Conservation (phyloP, 2,888 invertebrate genomes). For the Lepidocyrtinus sp. region DNA sequence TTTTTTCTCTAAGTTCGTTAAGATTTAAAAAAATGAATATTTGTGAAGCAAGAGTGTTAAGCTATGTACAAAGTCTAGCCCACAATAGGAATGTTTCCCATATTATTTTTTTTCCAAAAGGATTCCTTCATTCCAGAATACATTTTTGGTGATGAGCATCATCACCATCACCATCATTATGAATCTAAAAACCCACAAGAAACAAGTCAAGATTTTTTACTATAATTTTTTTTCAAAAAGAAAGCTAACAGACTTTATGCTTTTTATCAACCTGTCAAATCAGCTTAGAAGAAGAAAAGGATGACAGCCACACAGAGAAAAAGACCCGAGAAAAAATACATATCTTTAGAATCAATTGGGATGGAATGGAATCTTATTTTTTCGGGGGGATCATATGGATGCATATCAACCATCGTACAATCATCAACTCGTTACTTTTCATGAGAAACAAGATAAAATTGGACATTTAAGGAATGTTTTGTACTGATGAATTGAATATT, state of each 20-base stretch:
- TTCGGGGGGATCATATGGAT: not conserved
- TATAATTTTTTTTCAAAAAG: conserved; percentile 16
- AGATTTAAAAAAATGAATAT: conserved; percentile 4
- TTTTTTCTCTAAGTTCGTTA: not conserved
- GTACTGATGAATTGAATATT: conserved; percentile 44
- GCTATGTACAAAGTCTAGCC: conserved; percentile 57
- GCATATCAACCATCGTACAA: too few relatives aligned
- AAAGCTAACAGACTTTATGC: conserved; percentile 54
- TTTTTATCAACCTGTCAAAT: conserved; percentile 61
- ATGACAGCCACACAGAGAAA: conserved; percentile 58
- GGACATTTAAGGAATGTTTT: conserved; percentile 58
- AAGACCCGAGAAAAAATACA: conserved; percentile 31
- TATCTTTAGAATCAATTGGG: conserved; percentile 17
- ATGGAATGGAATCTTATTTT: not conserved
- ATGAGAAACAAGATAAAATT: conserved; percentile 51
- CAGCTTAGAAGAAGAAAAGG: conserved; percentile 51
- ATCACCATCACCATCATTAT: not conserved
- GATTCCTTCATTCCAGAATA: conserved; percentile 25
- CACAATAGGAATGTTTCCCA: conserved; percentile 56
- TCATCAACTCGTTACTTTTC: conserved; percentile 7
- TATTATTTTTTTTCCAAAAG: conserved; percentile 36
- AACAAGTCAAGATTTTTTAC: conserved; percentile 26
- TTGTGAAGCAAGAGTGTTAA: conserved; percentile 9
- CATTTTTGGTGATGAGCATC: conserved; percentile 28
- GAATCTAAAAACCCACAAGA: conserved; percentile 24